A percentile compares a stretch with the other conserved stretches of the same genome.
Evolutionary conservation across 2,797 vertebrate genomes (phyloP).

Genomic region (Sebastes itinus): DNA sequence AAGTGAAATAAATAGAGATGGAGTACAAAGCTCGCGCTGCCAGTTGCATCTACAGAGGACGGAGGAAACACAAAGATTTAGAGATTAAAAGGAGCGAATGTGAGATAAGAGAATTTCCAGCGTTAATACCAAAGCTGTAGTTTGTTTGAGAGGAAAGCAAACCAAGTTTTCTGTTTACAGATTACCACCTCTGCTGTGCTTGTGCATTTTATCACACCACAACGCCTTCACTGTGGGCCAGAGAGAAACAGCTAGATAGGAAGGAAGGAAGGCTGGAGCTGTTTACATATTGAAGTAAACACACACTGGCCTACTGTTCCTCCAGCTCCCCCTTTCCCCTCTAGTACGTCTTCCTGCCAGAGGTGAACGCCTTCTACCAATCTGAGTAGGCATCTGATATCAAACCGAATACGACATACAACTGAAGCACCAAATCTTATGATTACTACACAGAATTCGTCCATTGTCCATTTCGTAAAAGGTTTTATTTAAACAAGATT

Average conservation of each 20-base stretch:
- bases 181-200: slow-evolving; percentile 19
- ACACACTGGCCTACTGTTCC: slow-evolving; percentile 23
- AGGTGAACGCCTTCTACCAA: neutral
- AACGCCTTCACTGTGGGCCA: slow-evolving; percentile 13
- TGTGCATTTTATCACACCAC: slow-evolving; percentile 30
- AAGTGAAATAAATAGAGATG: slow-evolving; percentile 22
- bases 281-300: slow-evolving; percentile 33
- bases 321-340: neutral
- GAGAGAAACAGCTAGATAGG: neutral
- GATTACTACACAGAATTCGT: neutral
- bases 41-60: slow-evolving; percentile 1
- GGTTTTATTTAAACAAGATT: neutral
- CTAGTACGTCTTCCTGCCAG: neutral
- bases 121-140: slow-evolving; percentile 19
- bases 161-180: slow-evolving; percentile 33
- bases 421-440: neutral
- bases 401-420: neutral
- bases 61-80: slow-evolving; percentile 38
- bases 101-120: slow-evolving; percentile 16
- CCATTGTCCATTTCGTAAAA: neutral
- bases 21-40: slow-evolving; percentile 2
- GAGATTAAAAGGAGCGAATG: slow-evolving; percentile 33
- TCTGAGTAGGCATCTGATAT: neutral
- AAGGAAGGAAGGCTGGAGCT: slow-evolving; percentile 34
- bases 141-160: slow-evolving; percentile 20